Base-by-base conservation (phyloP, 2,113 vertebrate species). In the Atractosteus spatula region DNA sequence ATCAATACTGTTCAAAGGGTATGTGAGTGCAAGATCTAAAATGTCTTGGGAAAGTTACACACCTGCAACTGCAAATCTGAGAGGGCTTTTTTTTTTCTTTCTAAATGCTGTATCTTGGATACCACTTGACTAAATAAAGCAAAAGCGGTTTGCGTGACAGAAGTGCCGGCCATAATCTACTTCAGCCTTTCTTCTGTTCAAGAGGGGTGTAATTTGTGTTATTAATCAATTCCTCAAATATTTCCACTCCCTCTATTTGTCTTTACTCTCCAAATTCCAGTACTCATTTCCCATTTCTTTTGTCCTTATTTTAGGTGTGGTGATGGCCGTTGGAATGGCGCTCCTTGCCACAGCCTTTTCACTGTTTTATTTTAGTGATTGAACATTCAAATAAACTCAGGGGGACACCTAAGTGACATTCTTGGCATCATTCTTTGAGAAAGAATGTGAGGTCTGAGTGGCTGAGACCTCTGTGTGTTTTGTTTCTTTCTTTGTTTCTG, bases 321-420 rank as follows among this genome's bases (percentile, higher is more conserved):
- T 86, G 3, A 59, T 89, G 75, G 88, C 87, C 43, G 78, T 86
- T 10, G 85, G 81, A 47, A 87, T 92, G 0, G 88, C 87, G 74
- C 66, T 91, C 71, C 71, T 92, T 68, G 87, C 89, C 0, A 82
- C 76, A 0, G 74, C 88, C 62, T 75, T 92, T 81, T 91, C 89
- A 76, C 88, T 93, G 77, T 85, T 83, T 78, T 92, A 89, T 86
- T 92, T 92, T 86, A 92, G 87, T 76, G 89, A 92, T 69, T 91
- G 82, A 85, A 67, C 62, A 71, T 66, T 57, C 70, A 71, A 64
- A 65, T 41, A n/a, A 51, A 51, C 29, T 51, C 47, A 1, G 5
- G 47, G 5, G 10, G 47, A 51, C 47, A 51, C 10, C 47, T 51
- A 10, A 51, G 47, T 7, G 47, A 51, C 47, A 51, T 51, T 51